Percentiles rank a stretch among this genome's conserved stretches.
These are phyloP conservation scores for Drosophila fulvimacula DNA, from an alignment of 2,888 invertebrate species.

Conservation along the genomic window DNA sequence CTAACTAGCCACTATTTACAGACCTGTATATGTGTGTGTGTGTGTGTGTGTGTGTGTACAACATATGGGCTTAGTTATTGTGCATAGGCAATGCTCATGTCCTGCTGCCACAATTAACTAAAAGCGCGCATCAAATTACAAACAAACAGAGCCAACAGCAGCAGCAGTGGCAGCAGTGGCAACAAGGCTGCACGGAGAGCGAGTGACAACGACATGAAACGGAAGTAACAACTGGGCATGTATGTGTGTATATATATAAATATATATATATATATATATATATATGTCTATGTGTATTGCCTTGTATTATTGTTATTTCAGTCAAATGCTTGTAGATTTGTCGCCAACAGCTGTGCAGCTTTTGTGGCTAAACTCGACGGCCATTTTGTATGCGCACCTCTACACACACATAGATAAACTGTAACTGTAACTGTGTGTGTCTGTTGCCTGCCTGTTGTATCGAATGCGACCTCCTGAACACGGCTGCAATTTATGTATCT, in stretches of 20 bases:
- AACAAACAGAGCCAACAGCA: conserved; percentile 55
- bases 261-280: conserved; percentile 16
- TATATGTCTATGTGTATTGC: conserved; percentile 28
- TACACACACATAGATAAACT: background rate
- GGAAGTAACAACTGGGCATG: conserved; percentile 72
- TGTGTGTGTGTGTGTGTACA: conserved; percentile 30
- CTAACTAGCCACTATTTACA: conserved; percentile 44
- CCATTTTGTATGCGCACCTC: conserved; percentile 44
- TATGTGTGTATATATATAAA: background rate
- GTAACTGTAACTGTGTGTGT: background rate
- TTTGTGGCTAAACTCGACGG: conserved; percentile 43
- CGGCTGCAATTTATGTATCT: conserved; percentile 78
- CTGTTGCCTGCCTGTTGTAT: conserved; percentile 9
- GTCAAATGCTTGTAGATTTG: conserved; percentile 75
- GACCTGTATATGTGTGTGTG: conserved; percentile 22
- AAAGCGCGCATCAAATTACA: conserved; percentile 80
- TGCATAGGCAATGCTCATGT: conserved; percentile 69
- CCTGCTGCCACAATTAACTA: conserved; percentile 79
- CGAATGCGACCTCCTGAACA: conserved; percentile 19
- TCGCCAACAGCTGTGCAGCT: conserved; percentile 70
- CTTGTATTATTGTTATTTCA: conserved; percentile 71
- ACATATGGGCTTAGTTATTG: conserved; percentile 69
- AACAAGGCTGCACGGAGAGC: conserved; percentile 41
- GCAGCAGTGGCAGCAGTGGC: conserved; percentile 8
- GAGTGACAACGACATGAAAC: conserved; percentile 72